Evolutionary conservation across 2,113 vertebrate genomes (phyloP).

Genomic region (Trinectes maculatus): DNA sequence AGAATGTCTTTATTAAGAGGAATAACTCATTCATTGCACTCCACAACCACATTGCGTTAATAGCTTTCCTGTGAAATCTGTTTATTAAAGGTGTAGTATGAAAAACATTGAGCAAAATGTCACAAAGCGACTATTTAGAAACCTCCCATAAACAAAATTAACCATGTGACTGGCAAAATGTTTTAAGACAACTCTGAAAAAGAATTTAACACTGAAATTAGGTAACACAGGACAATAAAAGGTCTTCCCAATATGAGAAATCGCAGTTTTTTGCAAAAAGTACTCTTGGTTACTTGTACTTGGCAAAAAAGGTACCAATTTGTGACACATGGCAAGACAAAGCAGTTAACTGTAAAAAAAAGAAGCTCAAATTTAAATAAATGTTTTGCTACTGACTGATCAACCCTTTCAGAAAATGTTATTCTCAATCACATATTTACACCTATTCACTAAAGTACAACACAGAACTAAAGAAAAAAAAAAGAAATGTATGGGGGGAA

Average conservation of each 20-base stretch:
- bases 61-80: constrained; percentile 68
- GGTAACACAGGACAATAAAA: constrained; percentile 76
- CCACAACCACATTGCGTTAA: constrained; percentile 67
- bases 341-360: constrained; percentile 64
- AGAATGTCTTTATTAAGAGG: constrained; percentile 71
- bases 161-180: constrained; percentile 67
- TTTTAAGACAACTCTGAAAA: constrained; percentile 71
- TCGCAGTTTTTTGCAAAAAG: constrained; percentile 77
- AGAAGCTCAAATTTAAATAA: constrained; percentile 75
- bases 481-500: constrained; percentile 38
- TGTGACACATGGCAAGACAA: constrained; percentile 80
- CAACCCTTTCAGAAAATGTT: constrained; percentile 59
- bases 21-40: constrained; percentile 70
- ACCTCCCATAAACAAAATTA: constrained; percentile 67
- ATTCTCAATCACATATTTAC: constrained; percentile 73
- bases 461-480: constrained; percentile 54
- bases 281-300: constrained; percentile 80
- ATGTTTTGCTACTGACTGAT: constrained; percentile 74
- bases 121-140: constrained; percentile 73
- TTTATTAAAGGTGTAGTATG: constrained; percentile 80
- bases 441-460: constrained; percentile 72
- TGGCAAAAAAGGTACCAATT: constrained; percentile 82
- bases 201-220: constrained; percentile 84
- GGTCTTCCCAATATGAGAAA: constrained; percentile 89
- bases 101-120: constrained; percentile 78